Conservation (phyloP, 1,140 invertebrate genomes). For the Diuraphis noxia region DNA sequence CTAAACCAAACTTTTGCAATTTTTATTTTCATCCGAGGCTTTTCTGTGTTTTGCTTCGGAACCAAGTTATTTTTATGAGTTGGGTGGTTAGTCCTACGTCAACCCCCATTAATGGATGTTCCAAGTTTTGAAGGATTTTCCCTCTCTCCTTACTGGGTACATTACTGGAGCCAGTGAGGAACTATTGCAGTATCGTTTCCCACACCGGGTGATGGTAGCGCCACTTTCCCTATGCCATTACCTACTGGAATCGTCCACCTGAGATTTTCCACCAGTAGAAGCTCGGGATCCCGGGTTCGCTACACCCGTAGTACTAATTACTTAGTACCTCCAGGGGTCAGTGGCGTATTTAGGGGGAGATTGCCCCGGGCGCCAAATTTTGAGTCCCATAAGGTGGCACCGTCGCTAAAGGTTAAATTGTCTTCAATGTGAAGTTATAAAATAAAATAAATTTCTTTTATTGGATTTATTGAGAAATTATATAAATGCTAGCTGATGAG, state of each 20-base stretch:
- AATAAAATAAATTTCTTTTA: neutral
- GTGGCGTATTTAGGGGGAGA: no score
- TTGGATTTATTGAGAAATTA: neutral
- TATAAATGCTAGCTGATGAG: neutral
- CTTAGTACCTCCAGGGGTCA: no score
- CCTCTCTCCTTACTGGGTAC: constrained; percentile 2
- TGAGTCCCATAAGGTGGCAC: no score
- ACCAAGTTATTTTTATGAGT: constrained; percentile 40
- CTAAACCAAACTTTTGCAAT: constrained; percentile 19
- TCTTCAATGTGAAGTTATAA: neutral
- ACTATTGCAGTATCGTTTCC: constrained; percentile 27
- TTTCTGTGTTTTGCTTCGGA: constrained; percentile 51
- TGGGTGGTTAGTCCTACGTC: constrained; percentile 27
- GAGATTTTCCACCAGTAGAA: no score
- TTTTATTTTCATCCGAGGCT: constrained; percentile 30
- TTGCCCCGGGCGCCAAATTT: no score
- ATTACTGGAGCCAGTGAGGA: no score
- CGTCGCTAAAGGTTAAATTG: neutral
- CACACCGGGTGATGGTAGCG: neutral
- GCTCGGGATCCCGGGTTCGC: no score
- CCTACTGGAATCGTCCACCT: no score
- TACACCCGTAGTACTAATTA: no score
- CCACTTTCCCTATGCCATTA: neutral
- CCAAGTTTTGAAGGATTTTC: neutral
- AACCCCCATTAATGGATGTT: constrained; percentile 11